Evolutionary conservation across 2,888 invertebrate species (phyloP).

Genomic region (Nipponacmea schrenckii): DNA sequence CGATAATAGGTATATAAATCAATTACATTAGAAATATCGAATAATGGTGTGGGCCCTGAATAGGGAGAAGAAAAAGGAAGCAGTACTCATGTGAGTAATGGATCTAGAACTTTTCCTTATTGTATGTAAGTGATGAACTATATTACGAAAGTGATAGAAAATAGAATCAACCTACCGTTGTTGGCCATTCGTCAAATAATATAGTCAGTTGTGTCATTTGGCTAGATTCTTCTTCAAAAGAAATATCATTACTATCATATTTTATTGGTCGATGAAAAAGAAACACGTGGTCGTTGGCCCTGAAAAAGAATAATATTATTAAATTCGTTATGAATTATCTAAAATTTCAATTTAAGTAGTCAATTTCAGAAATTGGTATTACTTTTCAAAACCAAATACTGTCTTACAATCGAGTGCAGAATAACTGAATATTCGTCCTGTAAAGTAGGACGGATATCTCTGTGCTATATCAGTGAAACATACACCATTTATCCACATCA

Average conservation of each 20-base stretch:
- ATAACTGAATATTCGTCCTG: too few species aligned
- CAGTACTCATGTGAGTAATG: too few species aligned
- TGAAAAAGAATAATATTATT: conserved; percentile 18
- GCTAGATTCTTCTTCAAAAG: conserved; percentile 28
- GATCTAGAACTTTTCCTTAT: too few species aligned
- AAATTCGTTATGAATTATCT: not conserved
- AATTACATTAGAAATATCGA: not conserved
- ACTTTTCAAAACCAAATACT: too few species aligned
- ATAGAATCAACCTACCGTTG: conserved; percentile 25
- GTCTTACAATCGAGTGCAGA: too few species aligned
- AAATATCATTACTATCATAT: conserved; percentile 41
- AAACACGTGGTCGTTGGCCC: conserved; percentile 48
- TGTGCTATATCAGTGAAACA: too few species aligned
- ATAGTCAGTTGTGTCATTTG: conserved; percentile 34
- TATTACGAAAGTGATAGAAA: too few species aligned
- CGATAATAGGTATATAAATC: not conserved
- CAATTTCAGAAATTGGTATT: too few species aligned
- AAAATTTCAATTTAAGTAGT: not conserved
- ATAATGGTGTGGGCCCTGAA: not conserved
- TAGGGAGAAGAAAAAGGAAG: not conserved
- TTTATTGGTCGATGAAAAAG: conserved; percentile 42
- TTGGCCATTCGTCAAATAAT: conserved; percentile 44
- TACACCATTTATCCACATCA: too few species aligned
- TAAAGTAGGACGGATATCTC: too few species aligned
- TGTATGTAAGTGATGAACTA: too few species aligned